phyloP scores from a whole-genome alignment of 1,140 invertebrate genomes.

The Lutraria rhynchaena region DNA sequence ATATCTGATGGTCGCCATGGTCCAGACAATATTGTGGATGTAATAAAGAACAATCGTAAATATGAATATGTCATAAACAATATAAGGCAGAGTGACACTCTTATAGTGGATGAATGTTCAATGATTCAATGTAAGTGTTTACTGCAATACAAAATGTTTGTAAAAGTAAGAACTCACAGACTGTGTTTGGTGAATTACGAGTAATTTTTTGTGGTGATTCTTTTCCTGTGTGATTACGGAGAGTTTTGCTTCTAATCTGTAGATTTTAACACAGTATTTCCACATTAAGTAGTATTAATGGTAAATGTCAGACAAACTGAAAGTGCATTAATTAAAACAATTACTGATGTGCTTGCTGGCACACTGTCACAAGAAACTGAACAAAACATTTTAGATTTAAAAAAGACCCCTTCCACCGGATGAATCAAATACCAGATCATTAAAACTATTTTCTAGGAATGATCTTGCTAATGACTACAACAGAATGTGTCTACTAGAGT shows the following conservation, averaged over 20 bases:
- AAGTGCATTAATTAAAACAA: neutral
- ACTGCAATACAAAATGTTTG: neutral
- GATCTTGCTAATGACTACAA: constrained; percentile 42
- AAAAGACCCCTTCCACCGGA: constrained; percentile 17
- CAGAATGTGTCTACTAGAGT: neutral
- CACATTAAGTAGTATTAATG: constrained; percentile 21
- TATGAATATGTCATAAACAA: neutral
- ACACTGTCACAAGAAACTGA: constrained; percentile 3
- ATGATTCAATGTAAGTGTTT: constrained; percentile 30
- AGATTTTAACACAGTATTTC: constrained; percentile 5
- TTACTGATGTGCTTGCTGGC: constrained; percentile 18
- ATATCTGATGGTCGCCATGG: neutral
- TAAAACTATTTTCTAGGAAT: constrained; percentile 40
- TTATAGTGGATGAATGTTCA: constrained; percentile 44
- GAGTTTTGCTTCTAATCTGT: constrained; percentile 23
- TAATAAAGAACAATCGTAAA: neutral
- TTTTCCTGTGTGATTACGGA: constrained; percentile 17
- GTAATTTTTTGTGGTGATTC: too few species aligned
- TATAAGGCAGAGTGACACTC: neutral
- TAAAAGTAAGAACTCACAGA: neutral
- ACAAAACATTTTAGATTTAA: constrained; percentile 4
- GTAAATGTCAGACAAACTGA: neutral
- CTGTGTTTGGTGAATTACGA: constrained; percentile 11
- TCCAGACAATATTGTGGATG: neutral
- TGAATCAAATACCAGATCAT: neutral